A percentile compares a stretch with the other conserved stretches of the same genome.
Conservation (phyloP, 64 coral and sea anemone genomes). For the Hydrozoanthus tunicans region DNA sequence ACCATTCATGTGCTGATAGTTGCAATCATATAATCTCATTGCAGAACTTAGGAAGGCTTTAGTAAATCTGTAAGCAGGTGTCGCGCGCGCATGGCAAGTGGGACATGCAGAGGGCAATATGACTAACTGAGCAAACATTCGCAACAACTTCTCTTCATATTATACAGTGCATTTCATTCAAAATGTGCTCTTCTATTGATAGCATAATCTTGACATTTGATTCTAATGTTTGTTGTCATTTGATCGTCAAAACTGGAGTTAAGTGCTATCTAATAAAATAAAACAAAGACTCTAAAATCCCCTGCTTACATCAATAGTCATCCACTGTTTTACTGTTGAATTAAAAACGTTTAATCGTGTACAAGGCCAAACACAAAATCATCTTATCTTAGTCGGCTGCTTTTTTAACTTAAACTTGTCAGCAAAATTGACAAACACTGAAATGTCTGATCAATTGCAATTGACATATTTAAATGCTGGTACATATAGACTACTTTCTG, state of each 20-base stretch:
- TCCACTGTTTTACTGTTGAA: not conserved
- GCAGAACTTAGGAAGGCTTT: not conserved
- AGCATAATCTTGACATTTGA: not conserved
- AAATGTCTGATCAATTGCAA: constrained; percentile 20
- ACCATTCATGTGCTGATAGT: no score
- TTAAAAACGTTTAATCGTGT: constrained; percentile 24
- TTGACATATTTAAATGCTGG: constrained; percentile 13
- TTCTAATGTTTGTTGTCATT: constrained; percentile 12
- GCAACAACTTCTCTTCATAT: not conserved
- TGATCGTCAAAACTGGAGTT: constrained; percentile 4
- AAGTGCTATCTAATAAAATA: constrained; percentile 33
- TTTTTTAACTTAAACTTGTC: constrained; percentile 27
- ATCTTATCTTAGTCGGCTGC: not conserved
- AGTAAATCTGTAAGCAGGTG: constrained; percentile 18
- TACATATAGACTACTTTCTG: not conserved
- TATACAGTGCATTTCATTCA: constrained; percentile 26
- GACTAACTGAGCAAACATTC: constrained; percentile 18
- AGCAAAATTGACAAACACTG: constrained; percentile 4
- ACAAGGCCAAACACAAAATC: not conserved
- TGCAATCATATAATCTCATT: not conserved
- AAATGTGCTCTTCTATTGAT: constrained; percentile 16
- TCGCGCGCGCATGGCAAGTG: no score
- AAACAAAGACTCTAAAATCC: constrained; percentile 1
- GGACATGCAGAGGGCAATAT: not conserved
- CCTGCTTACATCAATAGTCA: constrained; percentile 27